Evolutionary conservation across 1,140 invertebrate genomes (phyloP).

Genomic region (Drosophila athabasca): DNA sequence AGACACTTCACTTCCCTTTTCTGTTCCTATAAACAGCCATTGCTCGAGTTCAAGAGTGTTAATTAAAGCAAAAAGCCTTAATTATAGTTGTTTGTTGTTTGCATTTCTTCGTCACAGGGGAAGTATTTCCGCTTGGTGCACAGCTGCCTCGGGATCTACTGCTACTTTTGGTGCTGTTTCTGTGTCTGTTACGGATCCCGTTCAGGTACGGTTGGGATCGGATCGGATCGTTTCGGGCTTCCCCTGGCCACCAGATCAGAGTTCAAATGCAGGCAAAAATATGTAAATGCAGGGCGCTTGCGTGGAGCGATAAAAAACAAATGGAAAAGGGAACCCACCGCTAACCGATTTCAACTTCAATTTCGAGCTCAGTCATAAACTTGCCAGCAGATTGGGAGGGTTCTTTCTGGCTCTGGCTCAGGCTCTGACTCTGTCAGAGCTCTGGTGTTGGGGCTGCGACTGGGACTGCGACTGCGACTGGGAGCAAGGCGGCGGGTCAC

Average conservation of each 20-base stretch:
- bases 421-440: background rate
- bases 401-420: slow-evolving; percentile 11
- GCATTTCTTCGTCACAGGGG: slow-evolving; percentile 37
- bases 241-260: slow-evolving; percentile 41
- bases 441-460: too few relatives aligned
- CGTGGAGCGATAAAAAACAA: slow-evolving; percentile 57
- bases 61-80: slow-evolving; percentile 66
- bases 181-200: background rate
- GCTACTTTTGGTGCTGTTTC: slow-evolving; percentile 1
- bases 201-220: slow-evolving; percentile 1
- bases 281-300: slow-evolving; percentile 79
- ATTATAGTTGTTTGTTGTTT: slow-evolving; percentile 44
- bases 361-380: slow-evolving; percentile 61
- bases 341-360: slow-evolving; percentile 60
- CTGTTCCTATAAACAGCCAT: background rate
- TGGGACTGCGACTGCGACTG: background rate
- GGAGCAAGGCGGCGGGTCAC: slow-evolving; percentile 61
- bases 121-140: slow-evolving; percentile 59
- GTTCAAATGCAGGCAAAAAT: slow-evolving; percentile 77
- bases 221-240: slow-evolving; percentile 26
- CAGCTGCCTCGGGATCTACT: slow-evolving; percentile 35
- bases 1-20: background rate
- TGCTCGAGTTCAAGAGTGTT: slow-evolving; percentile 74
- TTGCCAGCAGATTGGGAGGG: slow-evolving; percentile 40
- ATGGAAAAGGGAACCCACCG: slow-evolving; percentile 48